Conservation (phyloP, 1,140 invertebrate species). For the Yoshiicerus persimilis region DNA sequence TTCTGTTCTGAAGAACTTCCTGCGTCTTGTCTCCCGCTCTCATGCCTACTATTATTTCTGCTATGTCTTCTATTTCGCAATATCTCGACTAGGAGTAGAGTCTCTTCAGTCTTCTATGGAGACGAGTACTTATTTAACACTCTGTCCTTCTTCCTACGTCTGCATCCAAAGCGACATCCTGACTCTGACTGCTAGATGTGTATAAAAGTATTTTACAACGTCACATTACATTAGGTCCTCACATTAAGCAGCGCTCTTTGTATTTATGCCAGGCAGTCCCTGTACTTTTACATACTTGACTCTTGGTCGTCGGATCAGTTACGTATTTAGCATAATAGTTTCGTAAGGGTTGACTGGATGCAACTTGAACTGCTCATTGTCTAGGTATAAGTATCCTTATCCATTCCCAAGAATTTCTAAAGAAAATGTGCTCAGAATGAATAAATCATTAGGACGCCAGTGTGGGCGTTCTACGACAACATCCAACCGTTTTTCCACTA, state of each 20-base stretch:
- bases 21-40: background rate
- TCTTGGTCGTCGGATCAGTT: background rate
- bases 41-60: too few species aligned
- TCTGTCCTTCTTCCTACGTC: background rate
- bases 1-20: background rate
- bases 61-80: background rate
- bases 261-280: background rate
- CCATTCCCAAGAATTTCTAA: background rate
- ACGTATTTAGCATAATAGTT: background rate
- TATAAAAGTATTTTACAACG: background rate
- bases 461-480: background rate
- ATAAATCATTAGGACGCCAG: background rate
- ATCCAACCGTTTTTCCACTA: background rate
- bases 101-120: background rate
- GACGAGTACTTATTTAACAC: background rate
- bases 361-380: background rate
- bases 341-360: background rate
- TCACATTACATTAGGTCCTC: background rate
- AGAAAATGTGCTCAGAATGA: background rate
- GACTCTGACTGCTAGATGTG: background rate
- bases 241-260: background rate
- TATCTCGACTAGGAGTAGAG: background rate
- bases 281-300: background rate
- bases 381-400: background rate
- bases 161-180: background rate